Base-by-base conservation (phyloP, 2,888 invertebrate species). In the Leptinotarsa juncta region DNA sequence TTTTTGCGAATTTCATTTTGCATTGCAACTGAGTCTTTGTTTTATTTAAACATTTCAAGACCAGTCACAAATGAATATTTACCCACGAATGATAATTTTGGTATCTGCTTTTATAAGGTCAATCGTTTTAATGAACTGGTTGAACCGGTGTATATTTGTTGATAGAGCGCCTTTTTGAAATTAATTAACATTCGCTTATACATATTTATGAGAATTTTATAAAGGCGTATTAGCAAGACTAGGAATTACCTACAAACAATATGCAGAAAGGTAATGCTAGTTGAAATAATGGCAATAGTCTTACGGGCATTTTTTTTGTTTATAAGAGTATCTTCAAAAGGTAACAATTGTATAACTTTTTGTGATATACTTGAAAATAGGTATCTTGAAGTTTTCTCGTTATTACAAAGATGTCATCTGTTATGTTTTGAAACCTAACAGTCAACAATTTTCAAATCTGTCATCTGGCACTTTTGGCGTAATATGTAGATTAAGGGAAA, bases 101-200 rank as follows among this genome's bases (percentile, higher is more conserved):
- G 12, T 20, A 15, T 57, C 4, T 53, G 20, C 14, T 57, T 57
- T 23, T 57, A 15, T 4, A 23, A 57, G 57, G 57, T 57, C 23
- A 57, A 57, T 23, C 57, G 57, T 20, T 57, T 57, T 57, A 15
- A 57, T 57, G 57, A 57, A 57, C 57, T 57, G 57, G 57, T 57
- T 15, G 57, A 23, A 57, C 57, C 14, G 57, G 23, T 57, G 57
- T 57, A 10, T 57, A 18, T 7, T 18, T 18, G 7, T 20, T 57
- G 55, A 20, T 57, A 26, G 18, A 57, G 57, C 57, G 20, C 14
- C 20, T 57, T 57, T 20, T 18, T 23, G 23, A 26, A 57, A 20
- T 4, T 26, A 12, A 57, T 57, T 57, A 57, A 57, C 15, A 57
- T 15, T 57, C 57, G 20, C 57, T 20, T 23, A 23, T 57, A 23